Percentiles rank a stretch among this genome's conserved stretches.
Evolutionary conservation across 2,797 vertebrate genomes (phyloP).

Genomic region (Buceros bicornis): DNA sequence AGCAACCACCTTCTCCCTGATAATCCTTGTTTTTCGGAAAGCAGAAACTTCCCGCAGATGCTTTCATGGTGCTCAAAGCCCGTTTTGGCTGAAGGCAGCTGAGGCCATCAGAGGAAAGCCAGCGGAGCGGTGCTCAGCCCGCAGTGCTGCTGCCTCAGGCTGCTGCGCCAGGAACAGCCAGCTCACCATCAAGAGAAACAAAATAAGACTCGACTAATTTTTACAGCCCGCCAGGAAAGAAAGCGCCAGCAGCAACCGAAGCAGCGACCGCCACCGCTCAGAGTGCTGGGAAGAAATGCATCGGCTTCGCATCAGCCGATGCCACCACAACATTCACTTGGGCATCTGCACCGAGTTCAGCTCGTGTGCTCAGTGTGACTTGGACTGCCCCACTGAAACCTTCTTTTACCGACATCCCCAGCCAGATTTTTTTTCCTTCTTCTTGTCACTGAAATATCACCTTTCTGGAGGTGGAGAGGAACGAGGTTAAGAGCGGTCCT

Average conservation of each 20-base stretch:
- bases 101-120: fast-evolving
- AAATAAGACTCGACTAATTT: background rate
- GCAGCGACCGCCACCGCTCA: background rate
- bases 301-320: background rate
- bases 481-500: fast-evolving
- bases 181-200: background rate
- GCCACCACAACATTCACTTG: background rate
- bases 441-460: background rate
- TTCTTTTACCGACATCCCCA: background rate
- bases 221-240: background rate
- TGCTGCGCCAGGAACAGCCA: background rate
- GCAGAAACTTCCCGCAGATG: background rate
- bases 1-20: background rate
- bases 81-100: fast-evolving
- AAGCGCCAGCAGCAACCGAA: background rate
- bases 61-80: background rate
- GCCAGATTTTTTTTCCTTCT: background rate
- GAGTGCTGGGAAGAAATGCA: background rate
- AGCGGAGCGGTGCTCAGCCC: fast-evolving
- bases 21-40: background rate
- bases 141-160: background rate
- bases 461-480: background rate
- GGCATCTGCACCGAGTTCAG: fast-evolving
- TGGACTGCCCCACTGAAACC: background rate
- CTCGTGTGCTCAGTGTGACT: background rate